Percentiles rank a stretch among this genome's conserved stretches.
These are phyloP conservation scores for Elachura formosa DNA, from an alignment of 2,113 vertebrate genomes.

Conservation along the genomic window DNA sequence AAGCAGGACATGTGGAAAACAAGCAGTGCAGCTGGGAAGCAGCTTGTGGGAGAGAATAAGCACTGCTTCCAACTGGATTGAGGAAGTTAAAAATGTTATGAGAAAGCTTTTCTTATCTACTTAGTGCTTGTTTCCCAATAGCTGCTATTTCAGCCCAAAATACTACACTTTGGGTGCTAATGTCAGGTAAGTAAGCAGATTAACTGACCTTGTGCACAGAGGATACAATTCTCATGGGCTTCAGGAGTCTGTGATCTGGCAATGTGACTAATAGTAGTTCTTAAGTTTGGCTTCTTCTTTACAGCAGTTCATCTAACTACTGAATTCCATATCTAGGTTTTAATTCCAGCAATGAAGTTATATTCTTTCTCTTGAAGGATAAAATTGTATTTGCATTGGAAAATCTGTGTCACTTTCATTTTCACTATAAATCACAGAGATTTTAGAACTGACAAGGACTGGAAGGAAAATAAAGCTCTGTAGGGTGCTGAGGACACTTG, in stretches of 20 bases:
- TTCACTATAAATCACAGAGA: background rate
- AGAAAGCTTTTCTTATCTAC: background rate
- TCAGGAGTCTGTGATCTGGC: background rate
- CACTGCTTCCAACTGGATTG: background rate
- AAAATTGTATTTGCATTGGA: background rate
- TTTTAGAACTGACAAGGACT: background rate
- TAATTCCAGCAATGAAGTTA: background rate
- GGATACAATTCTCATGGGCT: background rate
- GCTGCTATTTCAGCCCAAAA: background rate
- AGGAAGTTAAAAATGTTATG: background rate
- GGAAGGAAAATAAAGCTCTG: background rate
- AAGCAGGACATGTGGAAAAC: background rate
- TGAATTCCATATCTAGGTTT: background rate
- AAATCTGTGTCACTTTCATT: background rate
- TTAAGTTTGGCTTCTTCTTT: background rate
- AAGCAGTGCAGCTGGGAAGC: background rate
- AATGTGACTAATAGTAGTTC: background rate
- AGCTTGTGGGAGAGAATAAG: background rate
- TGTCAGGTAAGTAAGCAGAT: background rate
- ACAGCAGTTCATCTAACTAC: background rate
- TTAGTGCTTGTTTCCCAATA: background rate
- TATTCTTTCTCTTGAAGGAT: background rate
- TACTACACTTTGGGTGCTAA: background rate
- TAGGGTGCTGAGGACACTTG: background rate
- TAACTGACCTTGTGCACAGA: background rate